Conservation (phyloP, 2,797 vertebrate genomes). For the Muraenolepis orangiensis region DNA sequence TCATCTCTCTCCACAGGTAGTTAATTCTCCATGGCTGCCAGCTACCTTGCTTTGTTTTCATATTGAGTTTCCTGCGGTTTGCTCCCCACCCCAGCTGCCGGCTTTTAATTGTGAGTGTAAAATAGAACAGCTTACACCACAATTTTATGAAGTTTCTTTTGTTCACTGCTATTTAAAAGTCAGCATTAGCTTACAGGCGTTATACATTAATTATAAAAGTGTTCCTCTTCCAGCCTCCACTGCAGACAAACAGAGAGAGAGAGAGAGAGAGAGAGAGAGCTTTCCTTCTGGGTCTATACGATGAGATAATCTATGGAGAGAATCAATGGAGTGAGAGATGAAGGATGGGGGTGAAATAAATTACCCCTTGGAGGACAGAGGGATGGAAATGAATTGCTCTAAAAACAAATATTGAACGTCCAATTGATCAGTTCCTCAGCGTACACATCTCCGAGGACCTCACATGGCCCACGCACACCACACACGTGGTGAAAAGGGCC, state of each 20-base stretch:
- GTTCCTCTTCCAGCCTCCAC: background rate
- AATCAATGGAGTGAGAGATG: background rate
- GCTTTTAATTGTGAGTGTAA: background rate
- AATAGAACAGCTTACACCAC: too few species aligned
- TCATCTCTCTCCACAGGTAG: background rate
- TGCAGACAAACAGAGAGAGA: background rate
- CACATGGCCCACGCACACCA: too few species aligned
- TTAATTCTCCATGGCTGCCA: background rate
- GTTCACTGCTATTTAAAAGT: background rate
- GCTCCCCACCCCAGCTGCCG: background rate
- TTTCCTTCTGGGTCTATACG: background rate
- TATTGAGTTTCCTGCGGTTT: background rate
- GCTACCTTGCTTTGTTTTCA: background rate
- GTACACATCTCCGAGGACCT: too few species aligned
- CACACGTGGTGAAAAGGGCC: too few species aligned
- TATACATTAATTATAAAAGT: background rate
- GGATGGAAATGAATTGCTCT: conserved; percentile 14
- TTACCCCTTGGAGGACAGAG: background rate
- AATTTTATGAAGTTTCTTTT: too few species aligned
- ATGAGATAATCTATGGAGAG: background rate
- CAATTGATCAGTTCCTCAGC: too few species aligned
- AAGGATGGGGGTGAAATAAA: background rate
- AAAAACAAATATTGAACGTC: background rate
- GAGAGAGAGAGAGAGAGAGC: too few species aligned
- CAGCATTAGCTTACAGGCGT: background rate